Evolutionary conservation across 2,797 vertebrate species (phyloP).

Genomic region (Sylvia borin): DNA sequence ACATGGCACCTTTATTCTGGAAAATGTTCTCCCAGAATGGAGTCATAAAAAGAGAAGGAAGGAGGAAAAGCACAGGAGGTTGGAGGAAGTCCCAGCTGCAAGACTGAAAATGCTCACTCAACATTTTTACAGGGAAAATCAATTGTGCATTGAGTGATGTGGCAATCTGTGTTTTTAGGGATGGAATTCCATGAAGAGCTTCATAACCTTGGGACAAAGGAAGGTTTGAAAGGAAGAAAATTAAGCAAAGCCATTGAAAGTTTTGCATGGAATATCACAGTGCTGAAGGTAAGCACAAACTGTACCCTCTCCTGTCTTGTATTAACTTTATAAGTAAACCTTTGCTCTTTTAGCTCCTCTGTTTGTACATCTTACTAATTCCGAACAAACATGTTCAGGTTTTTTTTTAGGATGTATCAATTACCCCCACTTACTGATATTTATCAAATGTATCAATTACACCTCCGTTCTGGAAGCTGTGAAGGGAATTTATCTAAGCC

Average conservation of each 20-base stretch:
- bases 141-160: not conserved
- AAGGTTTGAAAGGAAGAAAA: conserved; percentile 88
- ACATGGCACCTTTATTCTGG: not conserved
- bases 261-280: conserved; percentile 99
- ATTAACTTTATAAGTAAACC: not conserved
- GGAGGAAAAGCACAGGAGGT: not conserved
- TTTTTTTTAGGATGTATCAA: not conserved
- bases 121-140: not conserved
- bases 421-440: not conserved
- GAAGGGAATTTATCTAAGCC: not conserved
- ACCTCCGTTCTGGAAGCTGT: not conserved
- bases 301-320: not conserved
- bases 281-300: conserved; percentile 87
- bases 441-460: not conserved
- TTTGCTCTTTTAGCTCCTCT: not conserved
- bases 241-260: conserved; percentile 83
- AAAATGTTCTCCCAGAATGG: not conserved
- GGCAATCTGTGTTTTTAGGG: conserved; percentile 74
- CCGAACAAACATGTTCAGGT: not conserved
- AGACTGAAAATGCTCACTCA: not conserved
- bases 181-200: conserved; percentile 97
- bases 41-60: not conserved
- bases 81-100: not conserved
- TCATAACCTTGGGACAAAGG: conserved; percentile 88
- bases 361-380: not conserved